Evolutionary conservation across 1,140 invertebrate species (phyloP).

Genomic region (Drosophila sucinea): DNA sequence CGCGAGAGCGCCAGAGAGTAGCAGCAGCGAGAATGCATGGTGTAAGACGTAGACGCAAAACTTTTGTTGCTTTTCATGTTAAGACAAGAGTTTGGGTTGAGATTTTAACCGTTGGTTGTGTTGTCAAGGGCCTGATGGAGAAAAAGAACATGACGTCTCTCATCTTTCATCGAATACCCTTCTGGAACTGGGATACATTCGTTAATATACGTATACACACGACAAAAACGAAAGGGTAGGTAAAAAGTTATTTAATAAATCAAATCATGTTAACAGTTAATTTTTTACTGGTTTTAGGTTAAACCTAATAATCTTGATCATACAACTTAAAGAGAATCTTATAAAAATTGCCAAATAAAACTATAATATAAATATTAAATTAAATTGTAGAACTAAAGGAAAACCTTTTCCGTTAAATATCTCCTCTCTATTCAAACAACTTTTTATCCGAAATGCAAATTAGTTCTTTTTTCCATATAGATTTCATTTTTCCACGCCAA

Average conservation of each 20-base stretch:
- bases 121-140: conserved; percentile 2
- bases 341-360: no score
- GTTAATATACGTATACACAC: no score
- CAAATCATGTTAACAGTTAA: no score
- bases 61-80: background rate
- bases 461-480: background rate
- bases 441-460: background rate
- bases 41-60: background rate
- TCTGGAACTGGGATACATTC: no score
- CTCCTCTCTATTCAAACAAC: background rate
- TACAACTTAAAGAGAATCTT: no score
- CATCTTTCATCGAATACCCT: no score
- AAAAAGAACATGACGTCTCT: no score
- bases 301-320: no score
- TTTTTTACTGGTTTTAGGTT: no score
- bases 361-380: background rate
- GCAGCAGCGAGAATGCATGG: background rate
- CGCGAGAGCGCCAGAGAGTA: background rate
- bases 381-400: no score
- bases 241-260: no score
- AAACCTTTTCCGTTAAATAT: background rate
- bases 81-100: background rate
- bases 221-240: no score
- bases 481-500: conserved; percentile 32
- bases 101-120: conserved; percentile 1